Percentiles rank a stretch among this genome's conserved stretches.
These are phyloP conservation scores for Diarsia brunnea DNA, from an alignment of 2,888 invertebrate species.

Conservation along the genomic window DNA sequence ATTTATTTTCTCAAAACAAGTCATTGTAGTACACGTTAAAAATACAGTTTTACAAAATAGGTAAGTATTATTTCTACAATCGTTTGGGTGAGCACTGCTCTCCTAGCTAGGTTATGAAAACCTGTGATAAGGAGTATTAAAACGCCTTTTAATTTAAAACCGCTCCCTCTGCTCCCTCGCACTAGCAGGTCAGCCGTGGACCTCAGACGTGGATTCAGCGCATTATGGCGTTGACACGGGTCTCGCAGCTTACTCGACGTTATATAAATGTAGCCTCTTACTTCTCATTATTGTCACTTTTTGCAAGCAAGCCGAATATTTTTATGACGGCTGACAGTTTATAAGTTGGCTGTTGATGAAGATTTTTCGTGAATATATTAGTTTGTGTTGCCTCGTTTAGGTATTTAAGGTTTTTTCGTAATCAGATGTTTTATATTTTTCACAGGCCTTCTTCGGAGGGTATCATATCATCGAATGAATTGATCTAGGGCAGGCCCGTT, in stretches of 20 bases:
- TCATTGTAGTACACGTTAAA: too few species aligned
- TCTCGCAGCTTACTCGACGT: constrained; percentile 69
- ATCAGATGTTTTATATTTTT: background rate
- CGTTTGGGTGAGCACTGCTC: too few species aligned
- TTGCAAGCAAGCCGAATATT: constrained; percentile 57
- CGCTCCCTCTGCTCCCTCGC: constrained; percentile 18
- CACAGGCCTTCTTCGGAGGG: too few species aligned
- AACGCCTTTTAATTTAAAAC: background rate
- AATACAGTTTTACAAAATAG: too few species aligned
- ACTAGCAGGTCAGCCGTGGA: constrained; percentile 36
- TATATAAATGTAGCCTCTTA: constrained; percentile 70
- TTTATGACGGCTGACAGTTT: constrained; percentile 52
- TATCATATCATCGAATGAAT: too few species aligned
- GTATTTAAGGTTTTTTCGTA: background rate
- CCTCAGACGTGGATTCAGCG: constrained; percentile 70
- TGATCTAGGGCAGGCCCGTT: too few species aligned
- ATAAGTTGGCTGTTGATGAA: constrained; percentile 36
- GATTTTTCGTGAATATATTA: constrained; percentile 48
- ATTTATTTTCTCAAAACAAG: too few species aligned
- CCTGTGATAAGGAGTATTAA: too few species aligned
- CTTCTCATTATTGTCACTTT: constrained; percentile 66
- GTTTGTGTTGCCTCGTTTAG: background rate
- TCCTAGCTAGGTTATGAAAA: too few species aligned
- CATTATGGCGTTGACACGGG: constrained; percentile 71
- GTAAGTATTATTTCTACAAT: too few species aligned